A percentile compares a stretch with the other conserved stretches of the same genome.
Conservation (phyloP, 2,888 invertebrate species). For the Chaetogeoica ovagalla region DNA sequence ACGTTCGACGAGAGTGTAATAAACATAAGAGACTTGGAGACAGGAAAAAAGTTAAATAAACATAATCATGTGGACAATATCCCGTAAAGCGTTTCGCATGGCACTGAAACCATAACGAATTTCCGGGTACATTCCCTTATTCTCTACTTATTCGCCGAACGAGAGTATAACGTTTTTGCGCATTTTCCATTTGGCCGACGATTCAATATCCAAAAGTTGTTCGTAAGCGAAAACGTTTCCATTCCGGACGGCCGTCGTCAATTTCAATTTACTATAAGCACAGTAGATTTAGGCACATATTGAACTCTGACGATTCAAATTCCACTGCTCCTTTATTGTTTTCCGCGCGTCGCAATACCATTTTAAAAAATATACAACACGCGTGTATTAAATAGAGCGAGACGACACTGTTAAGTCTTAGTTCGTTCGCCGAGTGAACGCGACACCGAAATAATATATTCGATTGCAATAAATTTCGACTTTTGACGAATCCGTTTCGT, state of each 20-base stretch:
- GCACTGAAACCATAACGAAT: background rate
- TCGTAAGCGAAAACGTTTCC: background rate
- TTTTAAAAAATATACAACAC: too few species aligned
- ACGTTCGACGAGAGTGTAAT: background rate
- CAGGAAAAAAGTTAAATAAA: background rate
- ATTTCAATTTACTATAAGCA: background rate
- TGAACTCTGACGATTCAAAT: background rate
- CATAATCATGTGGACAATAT: background rate
- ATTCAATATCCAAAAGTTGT: conserved; percentile 5
- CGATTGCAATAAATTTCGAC: too few species aligned
- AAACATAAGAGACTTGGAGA: background rate
- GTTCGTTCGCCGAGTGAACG: too few species aligned
- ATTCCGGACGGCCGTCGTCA: background rate
- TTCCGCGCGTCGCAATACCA: background rate
- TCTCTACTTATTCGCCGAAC: background rate
- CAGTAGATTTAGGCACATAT: background rate
- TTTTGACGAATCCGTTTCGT: too few species aligned
- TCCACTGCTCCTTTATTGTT: background rate
- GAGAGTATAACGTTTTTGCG: background rate
- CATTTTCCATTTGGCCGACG: background rate
- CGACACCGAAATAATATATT: too few species aligned
- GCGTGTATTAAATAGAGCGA: too few species aligned
- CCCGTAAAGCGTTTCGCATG: background rate
- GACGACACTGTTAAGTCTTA: too few species aligned
- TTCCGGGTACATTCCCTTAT: background rate